A percentile compares a stretch with the other conserved stretches of the same genome.
These are phyloP conservation scores for Channa argus DNA, from an alignment of 2,113 vertebrate genomes.

Conservation along the genomic window DNA sequence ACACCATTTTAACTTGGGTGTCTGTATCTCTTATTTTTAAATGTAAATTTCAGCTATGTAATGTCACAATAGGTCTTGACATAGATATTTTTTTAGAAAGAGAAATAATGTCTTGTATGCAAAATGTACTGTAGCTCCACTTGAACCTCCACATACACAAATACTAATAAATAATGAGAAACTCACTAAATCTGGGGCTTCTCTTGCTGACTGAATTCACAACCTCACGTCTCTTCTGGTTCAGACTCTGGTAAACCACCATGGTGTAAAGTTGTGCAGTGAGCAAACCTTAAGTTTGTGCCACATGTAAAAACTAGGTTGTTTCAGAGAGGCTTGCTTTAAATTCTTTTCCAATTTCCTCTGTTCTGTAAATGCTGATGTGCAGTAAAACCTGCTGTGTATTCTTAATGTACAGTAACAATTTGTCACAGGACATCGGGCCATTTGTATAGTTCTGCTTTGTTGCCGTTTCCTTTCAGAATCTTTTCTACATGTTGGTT, in stretches of 20 bases:
- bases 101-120: too few species aligned
- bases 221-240: background rate
- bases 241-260: constrained; percentile 24
- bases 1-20: too few species aligned
- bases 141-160: too few species aligned
- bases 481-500: background rate
- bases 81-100: too few species aligned
- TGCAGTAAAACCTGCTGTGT: background rate
- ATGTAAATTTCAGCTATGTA: too few species aligned
- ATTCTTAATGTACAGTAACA: constrained; percentile 23
- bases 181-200: constrained; percentile 11
- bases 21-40: too few species aligned
- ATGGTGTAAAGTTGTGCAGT: constrained; percentile 22
- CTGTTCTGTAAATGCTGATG: constrained; percentile 27
- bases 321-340: constrained; percentile 13
- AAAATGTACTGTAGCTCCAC: too few species aligned
- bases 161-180: background rate
- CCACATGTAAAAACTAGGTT: constrained; percentile 25
- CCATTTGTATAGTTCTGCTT: background rate
- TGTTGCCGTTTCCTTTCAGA: background rate
- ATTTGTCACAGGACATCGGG: constrained; percentile 12
- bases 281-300: constrained; percentile 34
- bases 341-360: constrained; percentile 22
- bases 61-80: too few species aligned
- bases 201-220: constrained; percentile 29